A percentile compares a stretch with the other conserved stretches of the same genome.
phyloP scores from a whole-genome alignment of 2,113 vertebrate genomes.

The Phalacrocorax brasilianus region DNA sequence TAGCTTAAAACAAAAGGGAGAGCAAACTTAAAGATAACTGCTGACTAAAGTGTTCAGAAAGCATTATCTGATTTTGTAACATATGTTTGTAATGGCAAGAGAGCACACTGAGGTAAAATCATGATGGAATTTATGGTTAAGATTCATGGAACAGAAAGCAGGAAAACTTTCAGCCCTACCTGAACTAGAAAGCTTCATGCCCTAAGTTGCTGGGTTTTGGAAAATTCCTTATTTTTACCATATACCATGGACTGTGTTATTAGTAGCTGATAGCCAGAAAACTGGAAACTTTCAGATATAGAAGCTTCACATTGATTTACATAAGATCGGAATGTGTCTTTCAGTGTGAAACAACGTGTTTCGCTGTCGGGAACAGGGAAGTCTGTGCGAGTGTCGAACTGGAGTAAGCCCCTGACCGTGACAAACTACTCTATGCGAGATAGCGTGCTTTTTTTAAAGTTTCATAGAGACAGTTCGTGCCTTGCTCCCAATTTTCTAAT shows the following conservation, averaged over 20 bases:
- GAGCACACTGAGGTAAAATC: background rate
- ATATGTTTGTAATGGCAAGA: background rate
- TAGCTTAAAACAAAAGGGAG: background rate
- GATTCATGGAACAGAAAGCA: background rate
- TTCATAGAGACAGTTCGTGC: background rate
- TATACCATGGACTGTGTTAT: background rate
- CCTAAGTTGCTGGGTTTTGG: background rate
- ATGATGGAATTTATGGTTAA: background rate
- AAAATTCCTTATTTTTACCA: background rate
- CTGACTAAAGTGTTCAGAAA: background rate
- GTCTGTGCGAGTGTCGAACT: background rate
- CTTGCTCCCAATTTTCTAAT: background rate
- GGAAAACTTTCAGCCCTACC: background rate
- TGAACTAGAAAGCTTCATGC: background rate
- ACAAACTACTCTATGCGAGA: background rate
- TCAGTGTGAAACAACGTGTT: too few relatives aligned
- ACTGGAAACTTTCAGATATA: background rate
- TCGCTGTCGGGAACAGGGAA: accelerated
- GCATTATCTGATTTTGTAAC: background rate
- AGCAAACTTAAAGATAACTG: background rate
- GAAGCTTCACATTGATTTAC: background rate
- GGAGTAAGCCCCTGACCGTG: background rate
- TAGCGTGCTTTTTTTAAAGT: accelerated
- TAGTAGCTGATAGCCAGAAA: background rate
- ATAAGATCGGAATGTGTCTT: background rate